Base-by-base conservation (phyloP, 2,888 invertebrate species). In the Euplagia quadripunctaria region DNA sequence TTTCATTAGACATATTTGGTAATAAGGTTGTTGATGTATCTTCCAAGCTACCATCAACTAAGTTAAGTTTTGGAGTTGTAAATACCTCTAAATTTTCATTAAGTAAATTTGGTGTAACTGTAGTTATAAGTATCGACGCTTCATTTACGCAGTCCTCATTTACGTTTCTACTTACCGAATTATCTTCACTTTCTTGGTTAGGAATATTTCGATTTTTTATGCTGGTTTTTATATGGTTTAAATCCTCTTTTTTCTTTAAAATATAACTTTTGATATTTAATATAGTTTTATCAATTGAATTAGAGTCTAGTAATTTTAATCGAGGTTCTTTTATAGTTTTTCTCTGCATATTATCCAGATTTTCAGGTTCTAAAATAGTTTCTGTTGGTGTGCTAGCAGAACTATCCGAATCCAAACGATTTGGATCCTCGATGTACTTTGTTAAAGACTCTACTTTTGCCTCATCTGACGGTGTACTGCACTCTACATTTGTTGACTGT, bases 261-360 rank as follows among this genome's bases (percentile, higher is more conserved):
- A 90, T 77, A 69, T 86, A 88, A 65, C 88, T 82, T 80, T 82
- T 89, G 0, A 91, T 74, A 42, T 80, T 76, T 31, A 83, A 78
- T 41, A 90, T 68, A 0, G 76, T 76, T 75, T 85, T 77, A 71
- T 77, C 82, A 17, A 85, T 43, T 42, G 70, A 55, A 61, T 70
- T 11, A 51, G 73, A 71, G n/a, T 73, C 73, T 49, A 76, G 31
- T 4, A 68, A 16, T 65, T 67, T 76, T 0, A 51, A 64, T 16
- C 68, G 72, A 65, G 31, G n/a, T 31, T 61, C 49, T 5, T 64
- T 70, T 5, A 16, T 46, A 6, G 17, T 68, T 63, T 16, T 68
- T n/a, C n/a, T n/a, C 4, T 68, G 43, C 4, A 61, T 6, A 9
- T 9, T 71, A 41, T 52, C 16, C 55, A 41, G 12, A 4, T 73